Conservation (phyloP, 2,797 vertebrate genomes). For the Poeciliopsis presidionis region DNA sequence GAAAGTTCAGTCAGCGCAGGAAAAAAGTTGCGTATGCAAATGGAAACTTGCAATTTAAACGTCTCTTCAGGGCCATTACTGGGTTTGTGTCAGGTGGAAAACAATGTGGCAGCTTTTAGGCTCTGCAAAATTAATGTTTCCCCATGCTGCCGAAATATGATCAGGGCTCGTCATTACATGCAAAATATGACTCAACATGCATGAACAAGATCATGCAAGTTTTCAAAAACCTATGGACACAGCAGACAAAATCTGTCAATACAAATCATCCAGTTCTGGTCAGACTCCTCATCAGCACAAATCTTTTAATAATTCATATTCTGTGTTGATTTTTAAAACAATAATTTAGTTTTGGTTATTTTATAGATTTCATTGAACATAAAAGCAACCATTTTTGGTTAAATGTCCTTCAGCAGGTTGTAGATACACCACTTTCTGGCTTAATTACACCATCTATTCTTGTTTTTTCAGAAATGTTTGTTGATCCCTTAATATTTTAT, state of each 20-base stretch:
- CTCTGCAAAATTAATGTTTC: conserved; percentile 41
- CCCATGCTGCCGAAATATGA: conserved; percentile 48
- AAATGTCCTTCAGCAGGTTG: not conserved
- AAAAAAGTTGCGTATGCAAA: conserved; percentile 22
- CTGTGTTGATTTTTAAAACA: too few species aligned
- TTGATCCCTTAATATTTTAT: not conserved
- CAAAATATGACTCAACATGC: conserved; percentile 43
- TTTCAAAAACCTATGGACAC: not conserved
- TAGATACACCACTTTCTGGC: not conserved
- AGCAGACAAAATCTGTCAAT: not conserved
- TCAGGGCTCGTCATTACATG: conserved; percentile 48
- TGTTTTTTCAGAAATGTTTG: not conserved
- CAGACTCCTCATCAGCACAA: not conserved
- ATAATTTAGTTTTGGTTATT: too few species aligned
- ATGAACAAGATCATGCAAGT: conserved; percentile 27
- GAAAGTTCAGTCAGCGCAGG: conserved; percentile 40
- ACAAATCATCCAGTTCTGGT: not conserved
- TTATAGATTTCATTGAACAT: too few species aligned
- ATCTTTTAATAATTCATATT: not conserved
- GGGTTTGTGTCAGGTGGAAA: conserved; percentile 36
- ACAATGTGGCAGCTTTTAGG: conserved; percentile 43
- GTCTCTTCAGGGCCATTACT: conserved; percentile 37
- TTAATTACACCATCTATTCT: not conserved
- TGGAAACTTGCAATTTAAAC: conserved; percentile 44
- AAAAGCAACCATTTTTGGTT: not conserved